A percentile compares a stretch with the other conserved stretches of the same genome.
These are phyloP conservation scores for Oreotrochilus melanogaster DNA, from an alignment of 2,113 vertebrate genomes.

Conservation along the genomic window DNA sequence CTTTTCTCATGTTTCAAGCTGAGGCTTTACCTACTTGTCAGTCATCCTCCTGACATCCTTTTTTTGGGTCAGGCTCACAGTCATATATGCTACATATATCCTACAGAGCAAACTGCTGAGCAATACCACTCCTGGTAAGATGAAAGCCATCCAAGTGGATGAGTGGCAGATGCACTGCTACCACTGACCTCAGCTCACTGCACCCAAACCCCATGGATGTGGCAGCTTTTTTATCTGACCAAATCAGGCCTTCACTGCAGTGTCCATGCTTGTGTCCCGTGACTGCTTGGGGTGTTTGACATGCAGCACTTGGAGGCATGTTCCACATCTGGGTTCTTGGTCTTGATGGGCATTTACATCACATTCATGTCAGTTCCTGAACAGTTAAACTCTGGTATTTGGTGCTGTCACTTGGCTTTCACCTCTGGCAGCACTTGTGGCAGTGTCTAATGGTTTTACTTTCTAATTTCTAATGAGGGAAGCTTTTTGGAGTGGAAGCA, in stretches of 20 bases:
- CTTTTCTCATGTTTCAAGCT: neutral
- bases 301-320: neutral
- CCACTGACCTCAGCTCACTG: accelerated
- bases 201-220: neutral
- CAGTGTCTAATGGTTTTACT: neutral
- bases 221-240: neutral
- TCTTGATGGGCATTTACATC: neutral
- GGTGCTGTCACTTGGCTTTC: neutral
- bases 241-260: neutral
- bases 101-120: neutral
- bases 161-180: neutral
- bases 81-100: neutral
- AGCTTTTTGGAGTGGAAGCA: neutral
- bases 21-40: neutral
- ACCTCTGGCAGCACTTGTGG: neutral
- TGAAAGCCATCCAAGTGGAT: neutral
- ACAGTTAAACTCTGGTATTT: neutral
- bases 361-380: too few species aligned
- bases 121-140: neutral
- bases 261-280: accelerated
- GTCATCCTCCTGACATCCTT: neutral
- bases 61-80: neutral
- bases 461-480: neutral
- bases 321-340: neutral
- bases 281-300: neutral